Percentiles rank a stretch among this genome's conserved stretches.
These are phyloP conservation scores for Tachyglossus aculeatus DNA, from an alignment of 2,797 vertebrate species.

Conservation along the genomic window DNA sequence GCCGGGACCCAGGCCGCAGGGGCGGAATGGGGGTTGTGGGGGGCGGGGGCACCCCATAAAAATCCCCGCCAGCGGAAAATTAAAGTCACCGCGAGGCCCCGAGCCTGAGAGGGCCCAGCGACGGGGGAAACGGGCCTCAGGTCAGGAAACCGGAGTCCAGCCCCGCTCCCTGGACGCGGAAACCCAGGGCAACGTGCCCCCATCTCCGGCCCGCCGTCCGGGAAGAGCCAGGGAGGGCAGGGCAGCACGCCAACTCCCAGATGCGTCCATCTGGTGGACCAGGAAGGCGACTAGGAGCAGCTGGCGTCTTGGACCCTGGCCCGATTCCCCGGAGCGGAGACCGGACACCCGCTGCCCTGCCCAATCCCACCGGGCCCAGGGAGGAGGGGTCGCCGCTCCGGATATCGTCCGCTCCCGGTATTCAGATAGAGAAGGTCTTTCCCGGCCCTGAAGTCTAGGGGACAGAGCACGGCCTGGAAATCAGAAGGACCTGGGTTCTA, in stretches of 20 bases:
- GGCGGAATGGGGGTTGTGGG: not conserved
- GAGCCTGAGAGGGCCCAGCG: not conserved
- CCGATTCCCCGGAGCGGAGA: slow-evolving; percentile 11
- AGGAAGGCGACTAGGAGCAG: slow-evolving; percentile 50
- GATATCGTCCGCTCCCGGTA: not conserved
- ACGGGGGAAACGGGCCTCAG: not conserved
- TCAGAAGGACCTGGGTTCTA: no score
- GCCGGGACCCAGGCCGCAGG: no score
- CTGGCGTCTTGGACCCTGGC: not conserved
- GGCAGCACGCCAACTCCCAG: slow-evolving; percentile 24
- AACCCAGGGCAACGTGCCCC: not conserved
- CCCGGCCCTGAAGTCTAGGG: no score
- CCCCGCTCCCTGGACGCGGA: not conserved
- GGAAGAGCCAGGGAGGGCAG: not conserved
- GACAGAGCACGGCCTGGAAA: no score
- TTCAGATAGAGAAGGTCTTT: no score
- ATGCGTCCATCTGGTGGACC: not conserved
- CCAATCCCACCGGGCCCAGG: not conserved
- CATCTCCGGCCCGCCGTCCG: fast-evolving
- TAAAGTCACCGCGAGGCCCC: not conserved
- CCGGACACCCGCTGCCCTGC: fast-evolving
- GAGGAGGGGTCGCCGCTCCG: slow-evolving; percentile 6
- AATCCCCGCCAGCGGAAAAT: not conserved
- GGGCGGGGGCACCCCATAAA: not conserved
- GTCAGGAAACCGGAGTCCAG: not conserved